Evolutionary conservation across 2,888 invertebrate species (phyloP), one percentile per base, ranked within the genome.

Genomic region (Nephrotoma appendiculata): DNA sequence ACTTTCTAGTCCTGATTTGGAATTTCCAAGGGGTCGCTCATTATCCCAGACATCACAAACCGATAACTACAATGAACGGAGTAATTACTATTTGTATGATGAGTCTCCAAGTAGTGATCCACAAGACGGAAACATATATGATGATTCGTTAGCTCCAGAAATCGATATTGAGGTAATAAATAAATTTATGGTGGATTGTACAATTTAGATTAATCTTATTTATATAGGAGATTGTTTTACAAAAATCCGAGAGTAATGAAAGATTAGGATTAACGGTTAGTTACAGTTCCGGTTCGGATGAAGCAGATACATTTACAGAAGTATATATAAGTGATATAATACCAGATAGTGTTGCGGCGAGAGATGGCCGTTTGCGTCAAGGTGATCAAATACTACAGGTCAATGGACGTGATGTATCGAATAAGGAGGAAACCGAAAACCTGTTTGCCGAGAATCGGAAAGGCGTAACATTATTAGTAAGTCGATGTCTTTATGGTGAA

Each of bases 281-380:
- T 90, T 95, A 94, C 90, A 94, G 94, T 89, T 93, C 93, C 12
- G 92, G 93, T 86, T 92, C 92, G 87, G 93, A 93, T 87, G 92
- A 93, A 88, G 92, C 91, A 83, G 92, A 93, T 88, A 93, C 88
- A 11, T 89, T 89, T 87, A 90, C 94, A 83, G 95, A 95, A 90
- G 94, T 95, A 86, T 95, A 94, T 90, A 94, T 95, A 88, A 94
- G 94, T 89, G 94, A 94, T 91, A 94, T 94, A 89, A 92, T 93
- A 87, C 92, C 93, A 41, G 92, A 93, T 88, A 94, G 94, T 89
- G 91, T 94, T 31, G 94, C 94, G 5, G 93, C 92, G 43, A 91
- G 92, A 83, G 94, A 94, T 89, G 94, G 94, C 43, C 92, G 94
- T 48, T 90, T 94, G 48, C 91, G 93, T 52, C 93, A 94, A 89